These are phyloP conservation scores for Antechinus flavipes DNA, from an alignment of 2,113 vertebrate genomes.

Conservation along the genomic window DNA sequence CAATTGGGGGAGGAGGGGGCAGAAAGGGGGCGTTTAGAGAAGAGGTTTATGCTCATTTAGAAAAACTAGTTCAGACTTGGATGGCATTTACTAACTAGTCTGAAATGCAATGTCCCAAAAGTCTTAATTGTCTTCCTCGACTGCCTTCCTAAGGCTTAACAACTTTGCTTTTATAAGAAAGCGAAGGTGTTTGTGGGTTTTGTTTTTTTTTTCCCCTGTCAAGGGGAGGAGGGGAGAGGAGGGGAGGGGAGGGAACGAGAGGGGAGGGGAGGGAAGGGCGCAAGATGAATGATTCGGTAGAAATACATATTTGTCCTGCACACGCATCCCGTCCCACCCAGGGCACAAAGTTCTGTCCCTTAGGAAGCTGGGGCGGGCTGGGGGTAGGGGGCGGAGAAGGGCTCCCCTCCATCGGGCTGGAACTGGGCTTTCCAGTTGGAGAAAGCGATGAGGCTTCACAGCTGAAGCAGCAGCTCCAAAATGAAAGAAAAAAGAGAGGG, in stretches of 20 bases:
- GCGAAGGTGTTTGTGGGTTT: not conserved
- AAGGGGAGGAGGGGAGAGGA: not conserved
- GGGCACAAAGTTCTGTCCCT: slow-evolving; percentile 57
- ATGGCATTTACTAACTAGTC: not conserved
- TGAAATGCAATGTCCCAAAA: not conserved
- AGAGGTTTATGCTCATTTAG: not conserved
- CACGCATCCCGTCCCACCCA: not conserved
- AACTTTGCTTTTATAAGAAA: not conserved
- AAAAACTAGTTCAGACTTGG: slow-evolving; percentile 32
- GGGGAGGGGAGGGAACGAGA: not conserved
- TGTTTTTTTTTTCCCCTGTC: too few species aligned
- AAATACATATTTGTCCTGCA: not conserved
- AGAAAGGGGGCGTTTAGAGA: not conserved
- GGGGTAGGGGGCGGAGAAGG: not conserved
- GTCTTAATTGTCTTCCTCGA: not conserved
- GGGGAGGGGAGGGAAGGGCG: not conserved
- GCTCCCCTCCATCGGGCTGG: not conserved
- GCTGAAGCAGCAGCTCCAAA: slow-evolving; percentile 36
- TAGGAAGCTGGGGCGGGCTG: not conserved
- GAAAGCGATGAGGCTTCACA: slow-evolving; percentile 27
- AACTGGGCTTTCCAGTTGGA: slow-evolving; percentile 20
- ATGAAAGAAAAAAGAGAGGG: slow-evolving; percentile 58
- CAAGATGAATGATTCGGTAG: slow-evolving; percentile 30
- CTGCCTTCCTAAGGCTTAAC: not conserved
- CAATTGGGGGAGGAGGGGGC: not conserved